Base-by-base conservation (phyloP, 2,888 invertebrate genomes). In the Limnephilus marmoratus region DNA sequence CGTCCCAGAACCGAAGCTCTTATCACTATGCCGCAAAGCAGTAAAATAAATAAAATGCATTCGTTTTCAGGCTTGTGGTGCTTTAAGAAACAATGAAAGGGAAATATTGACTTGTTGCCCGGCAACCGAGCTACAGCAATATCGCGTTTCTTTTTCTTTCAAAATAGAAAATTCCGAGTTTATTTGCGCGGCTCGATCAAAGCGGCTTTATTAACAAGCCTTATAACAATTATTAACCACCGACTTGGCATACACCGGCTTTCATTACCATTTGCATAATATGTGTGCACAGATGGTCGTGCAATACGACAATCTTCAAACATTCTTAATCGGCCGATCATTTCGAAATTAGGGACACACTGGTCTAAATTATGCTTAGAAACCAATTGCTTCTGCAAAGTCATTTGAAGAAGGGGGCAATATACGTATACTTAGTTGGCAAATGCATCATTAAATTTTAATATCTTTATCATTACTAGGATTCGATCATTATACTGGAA, bases 101-200 rank as follows among this genome's bases (percentile, higher is more conserved):
- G 53, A 53, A 68, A n/a, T 68, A 68, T 24, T 68, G n/a, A 68
- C 68, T 24, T 68, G 24, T 68, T 24, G 68, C 9, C 68, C 68
- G 68, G 68, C 68, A n/a, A 24, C 68, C 24, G 24, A 24, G 68
- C n/a, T 68, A 24, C 68, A 68, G 24, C 68, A 3, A 68, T 68
- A 68, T 68, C 68, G 68, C 68, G 24, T 68, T 68, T 68, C 68
- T 68, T 24, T 24, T 68, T 68, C n/a, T n/a, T 68, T 68, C 24
- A 68, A 53, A 68, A 68, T 24, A 68, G 68, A 68, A 68, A 24
- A 68, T 24, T 9, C 11, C 15, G 83, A 37, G 24, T 83, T 83
- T 83, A 83, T 37, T 37, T 83, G 24, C 24, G 83, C 83, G 83
- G 83, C 37, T 37, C 24, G 83, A 83, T 83, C 83, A 83, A 83